Percentiles rank a stretch among this genome's conserved stretches.
phyloP scores from a whole-genome alignment of 2,888 invertebrate genomes.

The Drosophila diplacantha region DNA sequence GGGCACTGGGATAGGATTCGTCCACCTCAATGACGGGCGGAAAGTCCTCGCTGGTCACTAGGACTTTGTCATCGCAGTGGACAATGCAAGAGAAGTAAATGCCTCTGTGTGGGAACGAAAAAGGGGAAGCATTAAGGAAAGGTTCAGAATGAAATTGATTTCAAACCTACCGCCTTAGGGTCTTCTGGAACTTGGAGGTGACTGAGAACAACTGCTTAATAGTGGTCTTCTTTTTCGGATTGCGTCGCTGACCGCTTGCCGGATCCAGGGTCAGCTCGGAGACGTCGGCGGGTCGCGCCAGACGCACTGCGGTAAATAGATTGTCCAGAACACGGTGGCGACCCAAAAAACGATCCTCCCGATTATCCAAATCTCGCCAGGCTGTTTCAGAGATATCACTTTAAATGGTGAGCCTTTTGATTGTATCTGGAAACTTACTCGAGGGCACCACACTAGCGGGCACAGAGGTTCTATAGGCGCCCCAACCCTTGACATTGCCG shows the following conservation, averaged over 20 bases:
- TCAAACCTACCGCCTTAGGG: conserved; percentile 84
- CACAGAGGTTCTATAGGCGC: conserved; percentile 85
- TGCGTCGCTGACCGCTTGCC: conserved; percentile 82
- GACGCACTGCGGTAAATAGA: conserved; percentile 85
- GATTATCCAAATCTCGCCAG: conserved; percentile 90
- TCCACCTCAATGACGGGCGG: conserved; percentile 98
- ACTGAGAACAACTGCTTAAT: conserved; percentile 97
- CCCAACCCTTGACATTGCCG: conserved; percentile 95
- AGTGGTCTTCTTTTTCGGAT: conserved; percentile 90
- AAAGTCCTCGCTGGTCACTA: conserved; percentile 98
- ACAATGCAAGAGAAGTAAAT: conserved; percentile 95
- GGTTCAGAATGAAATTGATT: neutral
- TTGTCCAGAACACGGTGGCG: conserved; percentile 86
- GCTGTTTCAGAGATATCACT: conserved; percentile 78
- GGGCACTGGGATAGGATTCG: conserved; percentile 94
- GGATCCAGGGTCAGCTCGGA: conserved; percentile 84
- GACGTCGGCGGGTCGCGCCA: conserved; percentile 80
- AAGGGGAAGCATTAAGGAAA: neutral
- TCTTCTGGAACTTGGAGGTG: conserved; percentile 97
- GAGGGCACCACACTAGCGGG: conserved; percentile 93
- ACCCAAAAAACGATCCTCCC: conserved; percentile 83
- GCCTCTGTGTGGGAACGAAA: conserved; percentile 82
- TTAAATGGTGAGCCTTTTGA: neutral
- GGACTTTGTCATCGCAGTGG: conserved; percentile 96
- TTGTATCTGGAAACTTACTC: conserved; percentile 81